Base-by-base conservation (phyloP, 2,888 invertebrate species). In the Emmelina monodactyla region DNA sequence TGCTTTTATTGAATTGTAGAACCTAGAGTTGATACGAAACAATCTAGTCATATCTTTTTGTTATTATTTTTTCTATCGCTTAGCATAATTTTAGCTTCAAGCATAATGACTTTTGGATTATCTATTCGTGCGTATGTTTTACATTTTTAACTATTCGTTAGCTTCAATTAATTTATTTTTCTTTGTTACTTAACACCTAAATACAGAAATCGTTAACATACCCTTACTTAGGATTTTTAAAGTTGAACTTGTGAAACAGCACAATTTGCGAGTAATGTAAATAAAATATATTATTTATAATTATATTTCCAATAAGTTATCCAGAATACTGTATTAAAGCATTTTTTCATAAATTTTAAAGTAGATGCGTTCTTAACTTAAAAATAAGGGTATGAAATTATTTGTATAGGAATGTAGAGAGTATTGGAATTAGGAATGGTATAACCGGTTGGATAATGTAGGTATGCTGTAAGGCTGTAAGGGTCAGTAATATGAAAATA, bases 11-110 rank as follows among this genome's bases (percentile, higher is more conserved):
- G 68, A 70, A 71, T 61, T 55, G 72, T 79, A 79, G 78, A 57
- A 66, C 58, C 62, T 78, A 78, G 75, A 60, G 62, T 56, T 61
- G 69, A 69, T 68, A 70, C 73, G 69, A 70, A 69, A 69, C 58
- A 53, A 72, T 75, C 79, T 79, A 79, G 79, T 79, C 79, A 79
- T 79, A 79, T 79, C 76, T 69, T 55, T 78, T 64, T 62, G 67
- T 71, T 68, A 60, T 62, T 68, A 57, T 65, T 71, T 67, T 69
- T 57, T 67, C 71, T 71, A 67, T 70, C 65, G 78, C 78, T 76
- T 79, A 78, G 78, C 72, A 79, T 78, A 79, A 75, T 75, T n/a
- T 72, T 79, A 78, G 79, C 79, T 79, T 76, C 78, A 79, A 79
- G 79, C 79, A 76, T 71, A 56, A 50, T 55, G 50, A 54, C 53